Evolutionary conservation across 2,797 vertebrate species (phyloP).

Genomic region (Cephalopachus bancanus): DNA sequence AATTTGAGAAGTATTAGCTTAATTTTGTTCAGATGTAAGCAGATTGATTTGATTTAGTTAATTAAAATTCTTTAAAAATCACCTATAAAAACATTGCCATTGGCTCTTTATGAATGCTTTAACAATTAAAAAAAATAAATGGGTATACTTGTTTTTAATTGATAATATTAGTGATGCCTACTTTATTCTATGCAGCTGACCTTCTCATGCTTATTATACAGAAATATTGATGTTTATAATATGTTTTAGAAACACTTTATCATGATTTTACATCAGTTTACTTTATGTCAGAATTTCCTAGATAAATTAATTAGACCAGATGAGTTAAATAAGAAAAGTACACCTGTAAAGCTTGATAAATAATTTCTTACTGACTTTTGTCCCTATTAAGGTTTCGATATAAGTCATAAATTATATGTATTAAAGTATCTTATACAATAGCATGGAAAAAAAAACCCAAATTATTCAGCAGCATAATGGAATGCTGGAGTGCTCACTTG

Average conservation of each 20-base stretch:
- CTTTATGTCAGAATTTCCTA: slow-evolving; percentile 66
- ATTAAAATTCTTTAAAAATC: slow-evolving; percentile 71
- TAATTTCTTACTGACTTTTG: slow-evolving; percentile 16
- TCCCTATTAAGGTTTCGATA: background rate
- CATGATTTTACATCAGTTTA: background rate
- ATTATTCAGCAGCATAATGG: background rate
- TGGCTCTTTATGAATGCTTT: slow-evolving; percentile 15
- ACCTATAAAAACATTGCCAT: background rate
- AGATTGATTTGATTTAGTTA: slow-evolving; percentile 27
- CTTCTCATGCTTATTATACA: background rate
- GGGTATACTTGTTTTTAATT: background rate
- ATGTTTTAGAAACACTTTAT: slow-evolving; percentile 50
- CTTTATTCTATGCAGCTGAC: slow-evolving; percentile 52
- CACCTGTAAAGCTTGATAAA: background rate
- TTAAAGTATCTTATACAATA: background rate
- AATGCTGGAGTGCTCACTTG: slow-evolving; percentile 10
- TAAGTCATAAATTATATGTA: background rate
- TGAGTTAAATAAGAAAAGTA: slow-evolving; percentile 20
- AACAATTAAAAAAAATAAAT: background rate
- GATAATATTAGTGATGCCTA: background rate
- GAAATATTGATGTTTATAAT: background rate
- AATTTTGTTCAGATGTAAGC: slow-evolving; percentile 26
- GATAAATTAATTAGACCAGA: background rate
- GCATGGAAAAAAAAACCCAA: background rate
- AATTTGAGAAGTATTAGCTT: background rate